These are phyloP conservation scores for Galerucella pusilla DNA, from an alignment of 2,888 invertebrate species.

Conservation along the genomic window DNA sequence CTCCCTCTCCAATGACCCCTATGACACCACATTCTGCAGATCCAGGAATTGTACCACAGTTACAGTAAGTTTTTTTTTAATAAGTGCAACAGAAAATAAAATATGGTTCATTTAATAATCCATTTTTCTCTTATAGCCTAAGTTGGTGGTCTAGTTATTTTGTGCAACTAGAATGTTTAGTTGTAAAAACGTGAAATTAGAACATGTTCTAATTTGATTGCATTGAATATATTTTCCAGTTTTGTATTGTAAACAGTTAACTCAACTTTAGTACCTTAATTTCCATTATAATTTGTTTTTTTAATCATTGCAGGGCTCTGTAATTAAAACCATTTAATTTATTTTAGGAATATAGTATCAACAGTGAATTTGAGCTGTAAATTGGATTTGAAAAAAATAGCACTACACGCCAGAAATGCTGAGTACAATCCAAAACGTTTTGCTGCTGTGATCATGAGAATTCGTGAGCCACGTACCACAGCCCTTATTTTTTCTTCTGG, in stretches of 20 bases:
- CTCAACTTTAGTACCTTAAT: too few relatives aligned
- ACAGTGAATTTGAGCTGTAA: conserved; percentile 97
- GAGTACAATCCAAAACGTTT: conserved; percentile 99
- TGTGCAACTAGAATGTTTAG: too few relatives aligned
- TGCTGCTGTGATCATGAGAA: conserved; percentile 98
- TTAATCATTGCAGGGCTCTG: background rate
- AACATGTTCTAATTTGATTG: too few relatives aligned
- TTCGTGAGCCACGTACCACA: conserved; percentile 87
- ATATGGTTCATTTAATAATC: background rate
- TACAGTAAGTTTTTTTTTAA: conserved; percentile 75
- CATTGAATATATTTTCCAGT: too few relatives aligned
- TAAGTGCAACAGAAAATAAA: background rate
- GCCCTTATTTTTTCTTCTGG: conserved; percentile 86
- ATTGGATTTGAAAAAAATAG: conserved; percentile 96
- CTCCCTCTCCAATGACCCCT: conserved; percentile 84
- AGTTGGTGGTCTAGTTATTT: too few relatives aligned
- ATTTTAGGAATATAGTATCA: conserved; percentile 93
- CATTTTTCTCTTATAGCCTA: too few relatives aligned
- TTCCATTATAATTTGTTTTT: background rate
- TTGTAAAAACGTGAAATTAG: too few relatives aligned
- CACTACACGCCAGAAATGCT: conserved; percentile 96
- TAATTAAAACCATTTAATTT: conserved; percentile 2
- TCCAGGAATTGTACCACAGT: conserved; percentile 92
- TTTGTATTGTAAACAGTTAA: too few relatives aligned
- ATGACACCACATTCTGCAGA: conserved; percentile 94